Evolutionary conservation across 2,113 vertebrate species (phyloP).

Genomic region (Hippolais icterina): DNA sequence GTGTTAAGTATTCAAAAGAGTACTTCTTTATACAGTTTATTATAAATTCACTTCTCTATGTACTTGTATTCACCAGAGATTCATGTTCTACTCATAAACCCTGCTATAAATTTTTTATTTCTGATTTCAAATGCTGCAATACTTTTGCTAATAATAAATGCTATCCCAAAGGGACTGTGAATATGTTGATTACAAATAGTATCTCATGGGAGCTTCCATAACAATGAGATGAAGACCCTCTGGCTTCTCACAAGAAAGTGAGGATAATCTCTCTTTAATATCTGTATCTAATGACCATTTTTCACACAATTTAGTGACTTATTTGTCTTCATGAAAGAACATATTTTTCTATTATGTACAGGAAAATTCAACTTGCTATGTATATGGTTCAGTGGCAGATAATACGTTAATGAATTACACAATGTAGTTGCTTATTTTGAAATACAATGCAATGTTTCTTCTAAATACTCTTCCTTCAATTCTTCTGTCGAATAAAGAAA

Average conservation of each 20-base stretch:
- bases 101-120: constrained; percentile 67
- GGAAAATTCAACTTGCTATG: background rate
- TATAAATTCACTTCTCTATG: constrained; percentile 66
- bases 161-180: constrained; percentile 44
- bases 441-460: background rate
- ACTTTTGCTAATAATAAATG: constrained; percentile 61
- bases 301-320: background rate
- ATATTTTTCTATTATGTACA: background rate
- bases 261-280: background rate
- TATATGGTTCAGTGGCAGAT: background rate
- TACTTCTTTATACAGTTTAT: constrained; percentile 42
- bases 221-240: background rate
- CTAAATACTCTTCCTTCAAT: background rate
- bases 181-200: constrained; percentile 31
- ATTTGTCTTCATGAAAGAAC: background rate
- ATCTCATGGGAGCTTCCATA: background rate
- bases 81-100: constrained; percentile 60
- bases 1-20: constrained; percentile 51
- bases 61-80: constrained; percentile 58
- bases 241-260: background rate
- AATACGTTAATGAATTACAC: background rate
- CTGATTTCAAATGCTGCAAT: constrained; percentile 63
- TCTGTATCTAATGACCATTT: background rate
- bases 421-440: background rate
- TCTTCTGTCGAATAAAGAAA: background rate